A percentile compares a stretch with the other conserved stretches of the same genome.
These are phyloP conservation scores for Cygnus buccinator DNA, from an alignment of 2,113 vertebrate species.

Conservation along the genomic window DNA sequence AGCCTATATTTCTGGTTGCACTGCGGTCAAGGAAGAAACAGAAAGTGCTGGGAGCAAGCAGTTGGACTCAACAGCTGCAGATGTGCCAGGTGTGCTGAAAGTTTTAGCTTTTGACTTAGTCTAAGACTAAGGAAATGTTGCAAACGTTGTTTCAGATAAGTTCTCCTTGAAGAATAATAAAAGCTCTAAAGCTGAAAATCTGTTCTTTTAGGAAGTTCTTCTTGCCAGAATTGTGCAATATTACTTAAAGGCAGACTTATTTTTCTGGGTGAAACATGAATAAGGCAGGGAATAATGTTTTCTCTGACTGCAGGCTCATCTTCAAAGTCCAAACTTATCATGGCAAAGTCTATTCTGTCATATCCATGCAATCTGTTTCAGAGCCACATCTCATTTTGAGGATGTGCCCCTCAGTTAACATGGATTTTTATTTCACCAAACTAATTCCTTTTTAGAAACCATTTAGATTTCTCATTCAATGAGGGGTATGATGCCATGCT, in stretches of 20 bases:
- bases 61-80: not conserved
- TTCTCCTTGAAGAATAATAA: not conserved
- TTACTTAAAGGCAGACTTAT: not conserved
- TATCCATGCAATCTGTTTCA: not conserved
- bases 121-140: not conserved
- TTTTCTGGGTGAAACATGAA: not conserved
- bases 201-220: not conserved
- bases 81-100: not conserved
- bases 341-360: not conserved
- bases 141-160: not conserved
- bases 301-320: not conserved
- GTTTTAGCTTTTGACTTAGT: not conserved
- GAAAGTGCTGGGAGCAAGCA: fast-evolving
- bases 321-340: not conserved
- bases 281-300: constrained; percentile 10
- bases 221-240: constrained; percentile 3
- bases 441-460: not conserved
- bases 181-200: not conserved
- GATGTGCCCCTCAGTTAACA: fast-evolving
- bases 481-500: not conserved
- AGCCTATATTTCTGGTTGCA: not conserved
- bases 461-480: not conserved
- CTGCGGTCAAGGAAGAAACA: not conserved
- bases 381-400: not conserved
- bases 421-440: not conserved